These are phyloP conservation scores for Coluber constrictor DNA, from an alignment of 2,797 vertebrate genomes.

Conservation along the genomic window DNA sequence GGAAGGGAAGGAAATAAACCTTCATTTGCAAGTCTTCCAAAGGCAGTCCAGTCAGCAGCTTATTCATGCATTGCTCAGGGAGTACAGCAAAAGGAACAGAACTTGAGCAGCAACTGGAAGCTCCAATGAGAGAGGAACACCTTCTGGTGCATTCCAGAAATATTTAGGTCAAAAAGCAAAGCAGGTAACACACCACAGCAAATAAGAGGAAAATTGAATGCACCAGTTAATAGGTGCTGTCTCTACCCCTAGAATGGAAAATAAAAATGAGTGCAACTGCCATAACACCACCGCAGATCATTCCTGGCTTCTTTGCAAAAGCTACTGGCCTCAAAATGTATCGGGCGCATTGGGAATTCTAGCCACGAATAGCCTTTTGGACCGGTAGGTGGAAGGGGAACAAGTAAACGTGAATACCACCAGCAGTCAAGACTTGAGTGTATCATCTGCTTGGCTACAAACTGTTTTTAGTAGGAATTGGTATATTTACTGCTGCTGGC, in stretches of 20 bases:
- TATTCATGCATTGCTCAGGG: constrained; percentile 61
- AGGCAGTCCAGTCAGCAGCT: constrained; percentile 67
- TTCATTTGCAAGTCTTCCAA: constrained; percentile 68
- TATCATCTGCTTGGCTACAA: background rate
- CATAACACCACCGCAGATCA: background rate
- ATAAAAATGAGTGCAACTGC: background rate
- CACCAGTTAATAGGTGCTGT: background rate
- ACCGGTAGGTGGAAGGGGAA: background rate
- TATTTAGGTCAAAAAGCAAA: constrained; percentile 40
- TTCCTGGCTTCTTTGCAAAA: background rate
- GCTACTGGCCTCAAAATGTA: background rate
- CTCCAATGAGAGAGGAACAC: constrained; percentile 41
- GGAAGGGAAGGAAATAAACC: constrained; percentile 64
- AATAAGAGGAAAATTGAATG: too few relatives aligned
- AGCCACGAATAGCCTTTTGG: background rate
- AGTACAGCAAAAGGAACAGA: constrained; percentile 42
- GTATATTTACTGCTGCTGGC: background rate
- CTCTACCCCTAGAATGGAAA: background rate
- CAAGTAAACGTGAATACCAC: background rate
- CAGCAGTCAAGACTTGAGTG: background rate
- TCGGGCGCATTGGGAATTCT: background rate
- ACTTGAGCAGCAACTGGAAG: constrained; percentile 49
- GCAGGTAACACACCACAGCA: background rate
- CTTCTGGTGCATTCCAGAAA: constrained; percentile 45
- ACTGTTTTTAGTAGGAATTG: background rate